A percentile compares a stretch with the other conserved stretches of the same genome.
These are phyloP conservation scores for Herpailurus yagouaroundi DNA, from an alignment of 2,113 vertebrate genomes.

Conservation along the genomic window DNA sequence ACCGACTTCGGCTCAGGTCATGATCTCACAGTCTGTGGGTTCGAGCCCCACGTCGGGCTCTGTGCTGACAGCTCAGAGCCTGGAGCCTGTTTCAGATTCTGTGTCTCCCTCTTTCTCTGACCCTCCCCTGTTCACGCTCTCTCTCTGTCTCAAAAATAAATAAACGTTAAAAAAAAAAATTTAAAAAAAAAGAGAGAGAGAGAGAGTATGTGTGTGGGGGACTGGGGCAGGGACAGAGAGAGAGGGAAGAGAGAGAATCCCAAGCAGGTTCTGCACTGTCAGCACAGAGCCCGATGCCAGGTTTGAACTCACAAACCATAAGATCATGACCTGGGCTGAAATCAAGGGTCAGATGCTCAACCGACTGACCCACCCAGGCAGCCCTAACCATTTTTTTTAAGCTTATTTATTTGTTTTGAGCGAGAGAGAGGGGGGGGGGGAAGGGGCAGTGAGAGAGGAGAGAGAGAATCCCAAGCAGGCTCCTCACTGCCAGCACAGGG, in stretches of 20 bases:
- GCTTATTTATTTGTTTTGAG: neutral
- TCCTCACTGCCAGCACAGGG: neutral
- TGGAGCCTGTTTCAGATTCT: no score
- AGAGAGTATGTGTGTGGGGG: neutral
- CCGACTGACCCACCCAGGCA: neutral
- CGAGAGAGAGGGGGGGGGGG: neutral
- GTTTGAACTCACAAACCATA: no score
- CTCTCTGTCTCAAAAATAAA: no score
- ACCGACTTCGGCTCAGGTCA: no score
- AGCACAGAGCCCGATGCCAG: neutral
- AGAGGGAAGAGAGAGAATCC: neutral
- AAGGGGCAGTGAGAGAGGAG: neutral
- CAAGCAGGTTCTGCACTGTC: neutral
- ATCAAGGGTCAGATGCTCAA: neutral
- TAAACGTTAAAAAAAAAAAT: no score
- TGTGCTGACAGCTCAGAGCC: no score
- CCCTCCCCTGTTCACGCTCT: no score
- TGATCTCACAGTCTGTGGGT: no score
- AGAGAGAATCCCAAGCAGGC: neutral
- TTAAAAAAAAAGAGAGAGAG: neutral
- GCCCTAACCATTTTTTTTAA: neutral
- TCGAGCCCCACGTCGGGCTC: no score
- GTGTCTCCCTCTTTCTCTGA: no score
- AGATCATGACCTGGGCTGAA: neutral
- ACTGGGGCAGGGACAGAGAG: neutral